Evolutionary conservation across 2,888 invertebrate genomes (phyloP).

Genomic region (Matsumyia berberina): DNA sequence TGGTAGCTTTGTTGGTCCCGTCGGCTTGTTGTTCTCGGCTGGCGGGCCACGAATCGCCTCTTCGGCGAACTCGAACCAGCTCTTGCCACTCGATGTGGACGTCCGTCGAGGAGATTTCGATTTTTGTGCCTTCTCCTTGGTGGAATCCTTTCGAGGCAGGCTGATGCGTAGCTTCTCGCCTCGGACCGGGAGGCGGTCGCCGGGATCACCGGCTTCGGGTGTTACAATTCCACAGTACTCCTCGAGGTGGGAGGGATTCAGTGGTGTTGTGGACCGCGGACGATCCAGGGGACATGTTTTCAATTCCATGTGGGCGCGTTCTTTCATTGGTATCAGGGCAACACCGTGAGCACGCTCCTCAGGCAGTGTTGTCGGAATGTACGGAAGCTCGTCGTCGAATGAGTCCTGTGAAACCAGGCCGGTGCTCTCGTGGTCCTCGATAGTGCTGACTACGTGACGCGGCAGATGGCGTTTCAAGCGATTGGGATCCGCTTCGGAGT

Average conservation of each 20-base stretch:
- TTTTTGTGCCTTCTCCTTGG: constrained; percentile 82
- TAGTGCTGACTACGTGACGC: constrained; percentile 85
- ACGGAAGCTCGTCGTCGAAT: constrained; percentile 93
- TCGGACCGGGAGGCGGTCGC: constrained; percentile 78
- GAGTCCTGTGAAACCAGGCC: constrained; percentile 92
- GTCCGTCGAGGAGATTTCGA: constrained; percentile 86
- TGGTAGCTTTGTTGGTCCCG: constrained; percentile 52
- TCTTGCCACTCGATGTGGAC: constrained; percentile 85
- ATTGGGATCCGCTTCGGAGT: constrained; percentile 85
- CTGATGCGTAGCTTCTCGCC: constrained; percentile 89
- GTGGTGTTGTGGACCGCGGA: constrained; percentile 90
- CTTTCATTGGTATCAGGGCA: constrained; percentile 92
- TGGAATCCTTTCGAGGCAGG: constrained; percentile 87
- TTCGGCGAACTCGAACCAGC: constrained; percentile 88
- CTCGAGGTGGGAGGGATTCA: constrained; percentile 89
- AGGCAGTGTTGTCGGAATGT: constrained; percentile 95
- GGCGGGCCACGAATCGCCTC: constrained; percentile 85
- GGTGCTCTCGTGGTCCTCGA: constrained; percentile 89
- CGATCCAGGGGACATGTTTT: constrained; percentile 90
- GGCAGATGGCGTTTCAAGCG: constrained; percentile 83
- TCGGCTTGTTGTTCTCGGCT: constrained; percentile 23
- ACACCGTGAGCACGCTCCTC: constrained; percentile 92
- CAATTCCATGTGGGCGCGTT: constrained; percentile 87
- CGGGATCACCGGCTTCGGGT: constrained; percentile 79
- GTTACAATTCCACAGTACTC: constrained; percentile 87